These are phyloP conservation scores for Bombus soroeensis DNA, from an alignment of 1,140 invertebrate genomes.

Conservation along the genomic window DNA sequence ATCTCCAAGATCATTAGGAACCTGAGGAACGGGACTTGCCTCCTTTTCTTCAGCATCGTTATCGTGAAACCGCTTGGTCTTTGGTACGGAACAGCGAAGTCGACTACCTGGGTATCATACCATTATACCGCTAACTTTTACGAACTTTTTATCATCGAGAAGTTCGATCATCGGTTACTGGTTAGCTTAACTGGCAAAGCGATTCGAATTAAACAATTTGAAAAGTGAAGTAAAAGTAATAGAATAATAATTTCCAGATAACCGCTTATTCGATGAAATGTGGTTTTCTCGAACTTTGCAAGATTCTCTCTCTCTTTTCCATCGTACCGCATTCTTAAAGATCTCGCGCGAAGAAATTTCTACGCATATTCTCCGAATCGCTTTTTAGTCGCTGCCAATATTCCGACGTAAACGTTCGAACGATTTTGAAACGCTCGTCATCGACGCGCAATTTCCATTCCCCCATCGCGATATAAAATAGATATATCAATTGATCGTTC, in stretches of 20 bases:
- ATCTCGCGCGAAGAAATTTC: too few species aligned
- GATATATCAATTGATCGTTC: neutral
- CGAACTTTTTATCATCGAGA: neutral
- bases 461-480: neutral
- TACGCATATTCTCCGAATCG: too few species aligned
- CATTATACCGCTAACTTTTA: neutral
- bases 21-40: conserved; percentile 93
- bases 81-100: conserved; percentile 96
- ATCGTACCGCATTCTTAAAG: too few species aligned
- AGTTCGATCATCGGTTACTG: neutral
- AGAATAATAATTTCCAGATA: neutral
- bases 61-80: conserved; percentile 95
- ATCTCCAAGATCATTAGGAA: conserved; percentile 96
- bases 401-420: too few species aligned
- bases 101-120: conserved; percentile 79
- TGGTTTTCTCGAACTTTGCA: neutral
- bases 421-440: too few species aligned
- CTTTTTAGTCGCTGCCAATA: too few species aligned
- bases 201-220: neutral
- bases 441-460: too few species aligned
- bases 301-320: too few species aligned
- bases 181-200: too few species aligned
- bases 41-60: conserved; percentile 90
- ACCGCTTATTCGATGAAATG: neutral
- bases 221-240: neutral